Evolutionary conservation across 2,888 invertebrate species (phyloP).

Genomic region (Synergus umbraculus): DNA sequence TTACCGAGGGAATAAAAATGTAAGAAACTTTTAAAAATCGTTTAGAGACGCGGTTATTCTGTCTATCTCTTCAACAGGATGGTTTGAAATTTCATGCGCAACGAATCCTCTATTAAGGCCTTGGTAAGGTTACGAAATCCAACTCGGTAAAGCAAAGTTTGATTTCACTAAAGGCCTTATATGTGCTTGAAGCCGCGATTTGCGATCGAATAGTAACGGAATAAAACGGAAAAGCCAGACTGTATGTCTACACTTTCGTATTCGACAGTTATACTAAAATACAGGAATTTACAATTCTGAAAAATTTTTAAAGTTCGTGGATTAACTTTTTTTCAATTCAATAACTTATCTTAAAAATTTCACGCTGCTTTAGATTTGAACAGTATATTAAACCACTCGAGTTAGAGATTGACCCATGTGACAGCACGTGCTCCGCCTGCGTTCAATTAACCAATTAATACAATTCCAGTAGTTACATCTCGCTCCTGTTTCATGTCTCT

Average conservation of each 20-base stretch:
- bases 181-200: constrained; percentile 21
- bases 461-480: constrained; percentile 62
- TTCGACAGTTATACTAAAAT: not conserved
- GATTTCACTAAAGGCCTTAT: constrained; percentile 29
- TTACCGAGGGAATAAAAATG: not conserved
- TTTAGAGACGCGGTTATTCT: not conserved
- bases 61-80: not conserved
- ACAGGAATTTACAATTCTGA: not conserved
- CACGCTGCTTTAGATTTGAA: not conserved
- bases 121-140: constrained; percentile 26
- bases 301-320: not conserved
- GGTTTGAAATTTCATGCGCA: constrained; percentile 21
- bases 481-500: constrained; percentile 40
- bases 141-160: constrained; percentile 19
- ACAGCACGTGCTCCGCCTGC: constrained; percentile 62
- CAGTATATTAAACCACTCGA: not conserved
- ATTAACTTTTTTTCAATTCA: not conserved
- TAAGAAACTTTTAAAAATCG: not conserved
- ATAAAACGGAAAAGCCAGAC: not conserved
- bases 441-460: constrained; percentile 71
- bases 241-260: not conserved
- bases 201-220: not conserved
- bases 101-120: constrained; percentile 26
- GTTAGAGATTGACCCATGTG: constrained; percentile 60
- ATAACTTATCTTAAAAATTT: not conserved